Conservation (phyloP, 2,797 vertebrate species). For the Eptatretus atami region DNA sequence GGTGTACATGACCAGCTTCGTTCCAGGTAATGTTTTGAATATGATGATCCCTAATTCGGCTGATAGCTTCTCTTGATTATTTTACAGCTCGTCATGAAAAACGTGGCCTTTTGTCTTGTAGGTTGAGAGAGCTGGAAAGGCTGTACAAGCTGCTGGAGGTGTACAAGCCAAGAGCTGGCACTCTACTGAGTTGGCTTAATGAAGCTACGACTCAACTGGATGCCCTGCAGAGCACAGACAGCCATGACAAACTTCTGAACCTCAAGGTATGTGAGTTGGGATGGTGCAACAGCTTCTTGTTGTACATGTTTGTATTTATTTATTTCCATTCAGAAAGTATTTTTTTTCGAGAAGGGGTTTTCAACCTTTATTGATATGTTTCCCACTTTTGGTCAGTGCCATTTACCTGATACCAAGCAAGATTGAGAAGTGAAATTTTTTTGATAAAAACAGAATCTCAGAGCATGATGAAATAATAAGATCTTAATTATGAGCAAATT, state of each 20-base stretch:
- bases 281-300: too few species aligned
- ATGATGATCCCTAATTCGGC: not conserved
- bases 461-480: too few species aligned
- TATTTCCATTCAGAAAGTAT: too few species aligned
- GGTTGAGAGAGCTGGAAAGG: constrained; percentile 42
- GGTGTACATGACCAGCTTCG: constrained; percentile 43
- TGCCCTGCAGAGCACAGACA: constrained; percentile 37
- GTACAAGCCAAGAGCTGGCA: constrained; percentile 47
- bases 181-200: constrained; percentile 38
- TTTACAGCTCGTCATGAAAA: too few species aligned
- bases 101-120: not conserved
- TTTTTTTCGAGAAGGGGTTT: too few species aligned
- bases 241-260: constrained; percentile 46
- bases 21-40: constrained; percentile 20
- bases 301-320: too few species aligned
- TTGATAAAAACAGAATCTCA: too few species aligned
- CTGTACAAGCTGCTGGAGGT: constrained; percentile 60
- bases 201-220: constrained; percentile 52
- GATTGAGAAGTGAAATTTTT: too few species aligned
- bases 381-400: too few species aligned
- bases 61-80: not conserved
- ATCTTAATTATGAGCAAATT: too few species aligned
- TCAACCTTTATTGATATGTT: too few species aligned
- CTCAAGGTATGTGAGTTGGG: constrained; percentile 29
- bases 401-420: too few species aligned